Evolutionary conservation across 2,113 vertebrate genomes (phyloP).

Genomic region (Sylvilagus bachmani): DNA sequence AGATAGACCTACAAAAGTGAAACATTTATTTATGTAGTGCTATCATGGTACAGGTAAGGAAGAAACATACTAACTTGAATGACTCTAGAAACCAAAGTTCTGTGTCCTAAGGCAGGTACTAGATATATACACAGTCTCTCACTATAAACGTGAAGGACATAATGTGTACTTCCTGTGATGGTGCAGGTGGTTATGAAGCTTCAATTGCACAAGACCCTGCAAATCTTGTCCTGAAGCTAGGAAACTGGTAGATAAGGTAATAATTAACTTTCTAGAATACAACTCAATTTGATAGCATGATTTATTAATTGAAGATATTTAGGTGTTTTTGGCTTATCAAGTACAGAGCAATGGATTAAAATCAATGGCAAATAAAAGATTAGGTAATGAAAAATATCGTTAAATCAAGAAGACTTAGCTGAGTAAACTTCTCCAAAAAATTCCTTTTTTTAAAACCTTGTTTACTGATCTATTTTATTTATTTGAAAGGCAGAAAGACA

Average conservation of each 20-base stretch:
- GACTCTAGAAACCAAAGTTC: conserved; percentile 12
- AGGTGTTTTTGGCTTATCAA: conserved; percentile 34
- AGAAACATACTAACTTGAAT: neutral
- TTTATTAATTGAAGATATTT: neutral
- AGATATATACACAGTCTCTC: neutral
- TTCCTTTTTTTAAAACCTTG: neutral
- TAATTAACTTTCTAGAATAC: neutral
- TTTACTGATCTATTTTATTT: too few relatives aligned
- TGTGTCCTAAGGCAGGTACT: neutral
- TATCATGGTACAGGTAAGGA: neutral
- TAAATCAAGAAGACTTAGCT: conserved; percentile 52
- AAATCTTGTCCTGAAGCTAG: neutral
- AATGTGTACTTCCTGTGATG: neutral
- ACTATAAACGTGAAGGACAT: neutral
- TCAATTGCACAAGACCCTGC: neutral
- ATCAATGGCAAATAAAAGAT: conserved; percentile 28
- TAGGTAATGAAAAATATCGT: conserved; percentile 34
- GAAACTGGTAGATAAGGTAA: neutral
- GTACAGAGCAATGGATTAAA: conserved; percentile 16
- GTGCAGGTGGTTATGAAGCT: neutral
- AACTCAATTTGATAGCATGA: neutral
- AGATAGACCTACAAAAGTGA: neutral
- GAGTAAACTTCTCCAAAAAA: neutral
- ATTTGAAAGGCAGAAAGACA: too few relatives aligned
- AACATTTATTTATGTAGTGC: neutral